These are phyloP conservation scores for Hemibagrus guttatus DNA, from an alignment of 2,797 vertebrate genomes.

Conservation along the genomic window DNA sequence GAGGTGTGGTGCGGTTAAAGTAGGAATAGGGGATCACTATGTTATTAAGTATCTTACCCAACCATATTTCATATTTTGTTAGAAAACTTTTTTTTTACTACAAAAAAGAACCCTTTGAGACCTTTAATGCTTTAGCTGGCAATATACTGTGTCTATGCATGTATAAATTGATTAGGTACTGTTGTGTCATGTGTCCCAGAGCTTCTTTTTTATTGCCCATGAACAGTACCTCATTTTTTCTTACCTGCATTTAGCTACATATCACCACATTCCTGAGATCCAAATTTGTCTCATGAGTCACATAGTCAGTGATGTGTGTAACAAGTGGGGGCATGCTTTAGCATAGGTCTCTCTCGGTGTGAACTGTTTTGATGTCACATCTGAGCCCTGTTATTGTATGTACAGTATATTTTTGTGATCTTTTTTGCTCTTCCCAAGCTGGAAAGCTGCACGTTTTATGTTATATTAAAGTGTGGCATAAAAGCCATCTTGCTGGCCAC, in stretches of 20 bases:
- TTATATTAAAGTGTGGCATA: too few relatives aligned
- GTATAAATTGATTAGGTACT: conserved; percentile 2
- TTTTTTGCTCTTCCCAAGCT: too few relatives aligned
- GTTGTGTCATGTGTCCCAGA: not conserved
- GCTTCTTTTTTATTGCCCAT: conserved; percentile 21
- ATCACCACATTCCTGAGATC: not conserved
- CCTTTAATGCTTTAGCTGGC: conserved; percentile 57
- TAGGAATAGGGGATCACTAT: too few relatives aligned
- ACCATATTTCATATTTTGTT: not conserved
- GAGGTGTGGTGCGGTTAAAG: too few relatives aligned
- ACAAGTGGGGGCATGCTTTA: not conserved
- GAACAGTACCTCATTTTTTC: conserved; percentile 12
- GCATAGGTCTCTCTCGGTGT: not conserved
- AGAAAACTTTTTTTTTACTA: not conserved
- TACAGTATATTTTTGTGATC: too few relatives aligned
- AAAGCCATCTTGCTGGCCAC: too few relatives aligned
- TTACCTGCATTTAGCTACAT: not conserved
- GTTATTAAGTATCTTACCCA: not conserved
- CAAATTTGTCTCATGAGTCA: not conserved
- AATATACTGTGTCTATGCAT: conserved; percentile 42
- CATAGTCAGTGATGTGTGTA: not conserved
- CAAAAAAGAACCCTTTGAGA: not conserved
- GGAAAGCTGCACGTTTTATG: too few relatives aligned
- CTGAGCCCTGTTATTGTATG: too few relatives aligned
- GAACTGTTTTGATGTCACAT: too few relatives aligned